Evolutionary conservation across 2,888 invertebrate genomes (phyloP).

Genomic region (Pteria penguin): DNA sequence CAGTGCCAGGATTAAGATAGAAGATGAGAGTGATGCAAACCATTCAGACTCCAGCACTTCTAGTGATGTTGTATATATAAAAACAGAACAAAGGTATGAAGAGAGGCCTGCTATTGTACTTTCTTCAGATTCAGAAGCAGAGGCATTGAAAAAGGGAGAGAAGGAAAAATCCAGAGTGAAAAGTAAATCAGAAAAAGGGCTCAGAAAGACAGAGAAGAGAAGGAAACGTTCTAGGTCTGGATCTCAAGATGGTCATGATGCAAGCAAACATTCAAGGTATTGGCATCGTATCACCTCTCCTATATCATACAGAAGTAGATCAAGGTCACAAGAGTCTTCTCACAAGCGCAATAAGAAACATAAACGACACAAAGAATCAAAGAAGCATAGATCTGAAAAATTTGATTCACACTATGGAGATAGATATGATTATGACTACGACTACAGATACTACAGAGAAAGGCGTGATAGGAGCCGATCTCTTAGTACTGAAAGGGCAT

Average conservation of each 20-base stretch:
- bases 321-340: background rate
- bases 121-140: slow-evolving; percentile 66
- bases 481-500: background rate
- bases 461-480: background rate
- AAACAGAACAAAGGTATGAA: slow-evolving; percentile 85
- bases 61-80: slow-evolving; percentile 82
- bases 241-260: slow-evolving; percentile 10
- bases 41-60: slow-evolving; percentile 53
- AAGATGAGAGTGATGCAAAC: slow-evolving; percentile 36
- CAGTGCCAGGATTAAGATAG: slow-evolving; percentile 23
- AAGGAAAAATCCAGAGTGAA: background rate
- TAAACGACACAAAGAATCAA: background rate
- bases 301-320: background rate
- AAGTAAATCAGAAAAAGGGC: background rate
- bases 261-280: background rate
- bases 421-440: background rate
- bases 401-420: background rate
- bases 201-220: background rate
- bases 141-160: slow-evolving; percentile 16
- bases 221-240: slow-evolving; percentile 18
- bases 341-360: background rate
- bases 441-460: background rate
- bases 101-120: slow-evolving; percentile 84
- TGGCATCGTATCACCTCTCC: background rate
- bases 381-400: background rate